These are phyloP conservation scores for Myrmecobius fasciatus DNA, from an alignment of 2,113 vertebrate genomes.

Conservation along the genomic window DNA sequence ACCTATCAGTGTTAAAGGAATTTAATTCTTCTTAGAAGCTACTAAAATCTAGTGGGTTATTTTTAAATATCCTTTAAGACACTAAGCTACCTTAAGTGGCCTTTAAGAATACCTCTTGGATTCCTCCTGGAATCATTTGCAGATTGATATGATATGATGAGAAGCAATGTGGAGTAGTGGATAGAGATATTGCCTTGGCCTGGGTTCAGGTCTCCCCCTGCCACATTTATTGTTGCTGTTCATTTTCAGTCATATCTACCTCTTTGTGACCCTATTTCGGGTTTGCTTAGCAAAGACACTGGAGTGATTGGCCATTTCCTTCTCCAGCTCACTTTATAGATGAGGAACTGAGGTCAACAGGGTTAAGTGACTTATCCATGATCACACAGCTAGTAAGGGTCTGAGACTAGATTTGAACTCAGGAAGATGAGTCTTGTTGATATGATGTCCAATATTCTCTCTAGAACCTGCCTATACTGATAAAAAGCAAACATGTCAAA, in stretches of 20 bases:
- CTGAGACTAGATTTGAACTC: not conserved
- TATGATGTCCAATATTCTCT: not conserved
- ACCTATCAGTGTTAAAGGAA: not conserved
- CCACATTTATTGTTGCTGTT: not conserved
- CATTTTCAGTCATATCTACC: not conserved
- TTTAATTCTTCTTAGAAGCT: slow-evolving; percentile 4
- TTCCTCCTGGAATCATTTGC: not conserved
- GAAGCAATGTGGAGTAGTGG: not conserved
- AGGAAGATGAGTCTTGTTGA: not conserved
- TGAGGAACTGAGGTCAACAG: not conserved
- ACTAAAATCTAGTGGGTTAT: not conserved
- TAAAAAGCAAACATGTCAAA: not conserved
- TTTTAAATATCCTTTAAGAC: not conserved
- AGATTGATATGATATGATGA: not conserved
- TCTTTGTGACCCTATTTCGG: not conserved
- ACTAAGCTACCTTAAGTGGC: no score
- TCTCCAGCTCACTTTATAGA: not conserved
- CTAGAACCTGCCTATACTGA: not conserved
- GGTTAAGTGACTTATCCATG: not conserved
- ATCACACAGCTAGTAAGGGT: not conserved
- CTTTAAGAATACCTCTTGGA: slow-evolving; percentile 4
- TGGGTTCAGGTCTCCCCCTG: no score
- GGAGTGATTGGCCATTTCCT: not conserved
- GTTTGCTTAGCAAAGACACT: not conserved
- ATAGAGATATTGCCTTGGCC: not conserved